Base-by-base conservation (phyloP, 1,140 invertebrate species). In the Caenorhabditis briggsae region DNA sequence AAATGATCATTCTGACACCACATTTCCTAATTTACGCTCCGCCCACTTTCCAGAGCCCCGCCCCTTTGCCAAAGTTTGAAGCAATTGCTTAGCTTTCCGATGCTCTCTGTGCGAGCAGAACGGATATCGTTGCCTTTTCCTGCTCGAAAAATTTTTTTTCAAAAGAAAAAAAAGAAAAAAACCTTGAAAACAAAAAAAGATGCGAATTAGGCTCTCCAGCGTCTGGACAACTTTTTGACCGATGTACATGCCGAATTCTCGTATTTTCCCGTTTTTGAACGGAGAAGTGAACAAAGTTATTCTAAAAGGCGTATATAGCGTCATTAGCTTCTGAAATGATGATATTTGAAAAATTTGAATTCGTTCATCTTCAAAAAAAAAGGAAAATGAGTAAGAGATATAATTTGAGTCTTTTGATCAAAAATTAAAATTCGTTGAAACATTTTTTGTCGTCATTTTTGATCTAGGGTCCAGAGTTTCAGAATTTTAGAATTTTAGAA, bases 221-320 rank as follows among this genome's bases (percentile, higher is more conserved):
- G 18, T n/a, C 25, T 14, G 56, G 56, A 70, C 5, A 70, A 70
- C 64, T 70, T 70, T 70, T 70, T 70, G 64, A 70, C 64, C 64
- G 41, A 23, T n/a, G 18, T 16, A n/a, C 12, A n/a, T n/a, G n/a
- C 16, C 18, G 18, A n/a, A 58, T 20, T n/a, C n/a, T n/a, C n/a
- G 14, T 58, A 58, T 23, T n/a, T 61, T 61, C 9, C 5, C 11
- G 18, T 61, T 58, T 58, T 58, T 20, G 16, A 20, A 58, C 33
- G n/a, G 11, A 5, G 18, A 25, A 25, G 59, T 61, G 25, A 61
- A 61, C n/a, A 61, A 58, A 53, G n/a, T n/a, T n/a, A 58, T 33
- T 33, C 33, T 33, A 33, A 23, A 9, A 61, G 59, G 59, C 59
- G 59, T 20, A 23, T 33, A 33, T 61, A 61, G 59, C 59, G 59